phyloP scores from a whole-genome alignment of 2,888 invertebrate genomes.

The Ariolimax columbianus region DNA sequence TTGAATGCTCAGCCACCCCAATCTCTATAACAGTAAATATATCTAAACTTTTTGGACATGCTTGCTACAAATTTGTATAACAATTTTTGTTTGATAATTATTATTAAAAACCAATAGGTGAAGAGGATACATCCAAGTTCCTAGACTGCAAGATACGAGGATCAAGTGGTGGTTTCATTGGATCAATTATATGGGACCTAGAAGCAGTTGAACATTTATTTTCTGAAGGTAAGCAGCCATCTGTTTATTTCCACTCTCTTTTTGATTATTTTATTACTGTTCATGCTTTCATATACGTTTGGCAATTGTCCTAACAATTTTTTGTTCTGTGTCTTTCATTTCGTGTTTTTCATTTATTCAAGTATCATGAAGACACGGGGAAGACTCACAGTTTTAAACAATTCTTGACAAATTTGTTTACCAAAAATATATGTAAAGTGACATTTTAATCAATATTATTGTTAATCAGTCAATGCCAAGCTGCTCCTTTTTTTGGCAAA shows the following conservation, averaged over 20 bases:
- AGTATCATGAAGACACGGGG: no score
- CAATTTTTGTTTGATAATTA: neutral
- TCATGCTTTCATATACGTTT: neutral
- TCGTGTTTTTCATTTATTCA: no score
- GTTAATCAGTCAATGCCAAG: no score
- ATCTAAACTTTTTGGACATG: neutral
- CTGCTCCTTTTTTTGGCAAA: no score
- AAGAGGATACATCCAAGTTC: slow-evolving; percentile 73
- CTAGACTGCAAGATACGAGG: slow-evolving; percentile 78
- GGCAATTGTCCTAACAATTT: neutral
- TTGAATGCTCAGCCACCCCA: no score
- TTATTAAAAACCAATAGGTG: slow-evolving; percentile 59
- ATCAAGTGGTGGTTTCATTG: slow-evolving; percentile 74
- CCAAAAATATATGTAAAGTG: no score
- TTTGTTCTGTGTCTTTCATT: neutral
- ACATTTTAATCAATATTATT: no score
- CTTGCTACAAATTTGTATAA: no score
- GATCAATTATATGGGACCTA: slow-evolving; percentile 77
- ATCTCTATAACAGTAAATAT: neutral
- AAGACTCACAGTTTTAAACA: no score
- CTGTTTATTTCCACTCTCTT: no score
- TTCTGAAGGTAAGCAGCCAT: slow-evolving; percentile 70
- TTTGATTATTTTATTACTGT: neutral
- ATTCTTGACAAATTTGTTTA: no score
- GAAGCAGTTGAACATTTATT: slow-evolving; percentile 67